Base-by-base conservation (phyloP, 2,113 vertebrate species). In the Istiophorus platypterus region DNA sequence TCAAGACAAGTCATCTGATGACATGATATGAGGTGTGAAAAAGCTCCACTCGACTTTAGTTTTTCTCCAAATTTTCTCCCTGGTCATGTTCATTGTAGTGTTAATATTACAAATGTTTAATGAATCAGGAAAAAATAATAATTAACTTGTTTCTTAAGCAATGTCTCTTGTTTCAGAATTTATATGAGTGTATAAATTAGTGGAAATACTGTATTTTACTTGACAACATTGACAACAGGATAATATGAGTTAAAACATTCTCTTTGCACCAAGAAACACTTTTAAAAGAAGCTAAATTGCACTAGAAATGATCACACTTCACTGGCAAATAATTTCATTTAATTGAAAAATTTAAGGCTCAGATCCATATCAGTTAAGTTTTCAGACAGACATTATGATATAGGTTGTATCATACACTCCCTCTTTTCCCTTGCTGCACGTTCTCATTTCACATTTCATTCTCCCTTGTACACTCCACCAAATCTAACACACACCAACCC, bases 401-500 rank as follows among this genome's bases (percentile, higher is more conserved):
- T 26, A 51, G 51, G 29, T 5, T 29, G 62, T 20, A 12, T 68
- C 5, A 34, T 11, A 56, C 17, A 54, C 14, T n/a, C 70, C 41
- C 26, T 64, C 57, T n/a, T 51, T 58, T 49, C n/a, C 78, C 72
- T 62, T 18, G 42, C 74, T 52, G 63, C 66, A 79, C 15, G 67
- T 66, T 75, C 42, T 77, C 67, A 27, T 73, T 76, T 81, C 29
- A 66, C 70, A 78, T 82, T 65, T 49, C 66, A 54, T 51, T 68
- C 70, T 66, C 52, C 37, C 26, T 56, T 22, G 26, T 66, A 26
- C 66, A 58, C 67, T 72, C 81, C 76, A 67, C 70, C 59, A 73
- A 59, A 78, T 56, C 78, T 62, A 54, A 68, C 67, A 76, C 77
- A 71, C 72, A 76, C 58, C 42, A 26, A 22, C 62, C 76, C 82